Evolutionary conservation across 2,113 vertebrate species (phyloP), one percentile per base, ranked within the genome.

Genomic region (Centropus unirufus): DNA sequence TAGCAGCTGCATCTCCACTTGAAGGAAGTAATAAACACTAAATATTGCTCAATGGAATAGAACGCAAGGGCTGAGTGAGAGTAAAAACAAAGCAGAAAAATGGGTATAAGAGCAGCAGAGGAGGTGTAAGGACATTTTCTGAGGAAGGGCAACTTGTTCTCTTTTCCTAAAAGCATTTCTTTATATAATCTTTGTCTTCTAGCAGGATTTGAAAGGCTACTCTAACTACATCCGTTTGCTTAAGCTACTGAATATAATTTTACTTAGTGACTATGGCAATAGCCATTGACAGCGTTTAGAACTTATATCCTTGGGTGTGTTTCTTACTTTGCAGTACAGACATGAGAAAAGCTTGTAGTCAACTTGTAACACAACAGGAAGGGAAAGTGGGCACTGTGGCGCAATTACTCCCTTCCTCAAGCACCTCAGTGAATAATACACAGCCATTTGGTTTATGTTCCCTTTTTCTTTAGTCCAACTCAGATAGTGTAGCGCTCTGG

Each of bases 21-120:
- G 44, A 90, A 79, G 87, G 39, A 94, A 90, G 32, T 61, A 90
- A 92, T 90, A 94, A 88, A 90, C 80, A 90, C 86, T 92, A 95
- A 93, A 72, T 36, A 87, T 36, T 11, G 16, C 20, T 83, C 32
- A 88, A 46, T 34, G 47, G 44, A 88, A 86, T 83, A 88, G 94
- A 92, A 96, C 29, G 34, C 19, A 84, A 75, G 19, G 23, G 42
- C 66, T 70, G 68, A 94, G 12, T n/a, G 39, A 27, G 39, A 78
- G 22, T 16, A 23, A 92, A 88, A 93, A 52, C 26, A 92, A 94
- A 83, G 67, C 0, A 0, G 15, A 11, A 20, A 32, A 47, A 57
- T 34, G 13, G 21, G 44, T 13, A 1, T 16, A 70, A 92, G 12
- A 61, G 11, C 26, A 83, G 49, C 23, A 83, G 59, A 59, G 55